Percentiles rank a stretch among this genome's conserved stretches.
These are phyloP conservation scores for Rhagium mordax DNA, from an alignment of 2,888 invertebrate species.

Conservation along the genomic window DNA sequence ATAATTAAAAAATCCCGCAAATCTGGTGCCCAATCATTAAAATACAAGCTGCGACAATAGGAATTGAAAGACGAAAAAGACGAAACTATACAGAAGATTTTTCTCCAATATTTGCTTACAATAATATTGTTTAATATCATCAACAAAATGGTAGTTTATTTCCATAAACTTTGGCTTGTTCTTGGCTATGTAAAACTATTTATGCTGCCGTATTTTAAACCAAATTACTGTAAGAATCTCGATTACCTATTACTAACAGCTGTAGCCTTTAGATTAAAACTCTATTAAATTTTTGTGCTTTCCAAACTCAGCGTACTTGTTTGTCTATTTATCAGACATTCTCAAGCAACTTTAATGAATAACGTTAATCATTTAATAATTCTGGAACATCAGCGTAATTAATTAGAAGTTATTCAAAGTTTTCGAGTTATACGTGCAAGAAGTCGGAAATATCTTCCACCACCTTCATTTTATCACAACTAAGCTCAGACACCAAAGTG, in stretches of 20 bases:
- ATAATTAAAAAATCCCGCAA: no score
- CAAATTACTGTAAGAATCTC: not conserved
- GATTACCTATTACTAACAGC: no score
- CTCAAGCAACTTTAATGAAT: constrained; percentile 23
- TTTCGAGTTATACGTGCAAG: constrained; percentile 11
- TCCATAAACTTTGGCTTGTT: no score
- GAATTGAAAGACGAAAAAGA: no score
- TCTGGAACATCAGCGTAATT: constrained; percentile 27
- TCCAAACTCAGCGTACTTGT: not conserved
- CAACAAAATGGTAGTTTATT: no score
- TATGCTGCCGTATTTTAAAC: not conserved
- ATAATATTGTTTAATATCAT: no score
- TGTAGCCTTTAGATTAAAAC: not conserved
- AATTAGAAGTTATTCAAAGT: constrained; percentile 27
- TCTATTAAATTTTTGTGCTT: not conserved
- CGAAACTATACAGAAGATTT: no score
- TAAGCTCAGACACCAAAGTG: not conserved
- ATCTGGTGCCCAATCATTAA: no score
- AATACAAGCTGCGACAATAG: no score
- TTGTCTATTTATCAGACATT: constrained; percentile 21
- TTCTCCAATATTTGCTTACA: no score
- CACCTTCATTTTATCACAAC: constrained; percentile 19
- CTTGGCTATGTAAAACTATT: no score
- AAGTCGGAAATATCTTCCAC: constrained; percentile 18
- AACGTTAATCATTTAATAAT: constrained; percentile 31